phyloP scores from a whole-genome alignment of 2,888 invertebrate species.

The Pristionchus exspectatus region DNA sequence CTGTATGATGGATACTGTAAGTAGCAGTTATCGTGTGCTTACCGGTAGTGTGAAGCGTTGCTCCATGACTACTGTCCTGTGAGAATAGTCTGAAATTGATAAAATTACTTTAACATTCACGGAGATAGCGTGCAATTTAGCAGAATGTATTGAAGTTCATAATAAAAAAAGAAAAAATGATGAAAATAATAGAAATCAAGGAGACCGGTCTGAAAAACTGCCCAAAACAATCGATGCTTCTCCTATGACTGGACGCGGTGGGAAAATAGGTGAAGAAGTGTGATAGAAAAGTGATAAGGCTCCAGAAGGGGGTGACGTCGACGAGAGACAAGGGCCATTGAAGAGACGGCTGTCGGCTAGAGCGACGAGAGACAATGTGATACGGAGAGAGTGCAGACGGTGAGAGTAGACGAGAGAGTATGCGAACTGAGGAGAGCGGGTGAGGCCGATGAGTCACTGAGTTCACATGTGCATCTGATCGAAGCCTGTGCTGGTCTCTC shows the following conservation, averaged over 20 bases:
- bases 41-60: conserved; percentile 45
- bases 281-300: not conserved
- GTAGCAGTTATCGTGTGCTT: not conserved
- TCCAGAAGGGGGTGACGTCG: not conserved
- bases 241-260: not conserved
- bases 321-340: not conserved
- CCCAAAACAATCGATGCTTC: not conserved
- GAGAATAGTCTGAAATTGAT: not conserved
- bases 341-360: not conserved
- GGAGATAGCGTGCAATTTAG: no score
- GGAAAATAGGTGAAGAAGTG: not conserved
- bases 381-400: not conserved
- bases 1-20: not conserved
- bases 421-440: not conserved
- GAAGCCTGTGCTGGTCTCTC: not conserved
- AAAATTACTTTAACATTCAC: not conserved
- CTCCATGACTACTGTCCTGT: not conserved
- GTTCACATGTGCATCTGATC: conserved; percentile 2
- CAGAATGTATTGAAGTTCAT: no score
- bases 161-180: no score
- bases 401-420: not conserved
- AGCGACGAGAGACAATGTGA: not conserved
- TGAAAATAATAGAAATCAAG: not conserved
- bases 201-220: not conserved
- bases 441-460: not conserved